Conservation (phyloP, 2,888 invertebrate genomes). For the Platypus cylindrus region DNA sequence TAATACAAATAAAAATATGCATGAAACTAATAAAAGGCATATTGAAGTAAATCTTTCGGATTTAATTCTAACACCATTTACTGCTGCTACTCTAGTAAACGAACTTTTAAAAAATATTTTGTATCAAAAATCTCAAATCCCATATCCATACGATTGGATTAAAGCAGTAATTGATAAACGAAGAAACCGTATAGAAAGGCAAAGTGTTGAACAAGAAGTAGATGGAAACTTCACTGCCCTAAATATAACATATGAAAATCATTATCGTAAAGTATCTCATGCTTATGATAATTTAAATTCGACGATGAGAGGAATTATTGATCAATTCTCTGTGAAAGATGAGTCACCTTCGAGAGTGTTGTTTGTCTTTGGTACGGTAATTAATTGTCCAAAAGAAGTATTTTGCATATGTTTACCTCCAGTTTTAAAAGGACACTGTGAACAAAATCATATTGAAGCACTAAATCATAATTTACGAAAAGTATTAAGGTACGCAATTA, state of each 20-base stretch:
- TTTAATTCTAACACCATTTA: slow-evolving; percentile 40
- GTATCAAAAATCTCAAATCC: slow-evolving; percentile 42
- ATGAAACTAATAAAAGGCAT: too few species aligned
- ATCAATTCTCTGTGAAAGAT: slow-evolving; percentile 21
- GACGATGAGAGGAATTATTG: slow-evolving; percentile 23
- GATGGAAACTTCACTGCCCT: neutral
- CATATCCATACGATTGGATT: slow-evolving; percentile 28
- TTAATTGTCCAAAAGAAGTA: slow-evolving; percentile 25
- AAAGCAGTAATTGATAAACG: slow-evolving; percentile 25
- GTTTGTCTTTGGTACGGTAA: slow-evolving; percentile 27
- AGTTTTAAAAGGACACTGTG: slow-evolving; percentile 23
- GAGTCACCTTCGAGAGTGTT: slow-evolving; percentile 23
- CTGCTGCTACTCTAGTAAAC: slow-evolving; percentile 43
- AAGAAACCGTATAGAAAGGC: slow-evolving; percentile 15
- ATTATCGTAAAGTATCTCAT: slow-evolving; percentile 24
- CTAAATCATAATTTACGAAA: slow-evolving; percentile 24
- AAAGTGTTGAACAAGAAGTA: neutral
- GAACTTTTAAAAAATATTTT: slow-evolving; percentile 44
- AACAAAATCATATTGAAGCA: slow-evolving; percentile 25
- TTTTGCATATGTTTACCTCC: slow-evolving; percentile 22
- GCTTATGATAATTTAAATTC: slow-evolving; percentile 26
- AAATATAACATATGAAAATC: slow-evolving; percentile 23
- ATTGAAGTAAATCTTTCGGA: slow-evolving; percentile 37
- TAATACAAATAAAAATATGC: too few species aligned
- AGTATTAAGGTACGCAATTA: slow-evolving; percentile 28